These are phyloP conservation scores for Anabacerthia variegaticeps DNA, from an alignment of 2,797 vertebrate species.

Conservation along the genomic window DNA sequence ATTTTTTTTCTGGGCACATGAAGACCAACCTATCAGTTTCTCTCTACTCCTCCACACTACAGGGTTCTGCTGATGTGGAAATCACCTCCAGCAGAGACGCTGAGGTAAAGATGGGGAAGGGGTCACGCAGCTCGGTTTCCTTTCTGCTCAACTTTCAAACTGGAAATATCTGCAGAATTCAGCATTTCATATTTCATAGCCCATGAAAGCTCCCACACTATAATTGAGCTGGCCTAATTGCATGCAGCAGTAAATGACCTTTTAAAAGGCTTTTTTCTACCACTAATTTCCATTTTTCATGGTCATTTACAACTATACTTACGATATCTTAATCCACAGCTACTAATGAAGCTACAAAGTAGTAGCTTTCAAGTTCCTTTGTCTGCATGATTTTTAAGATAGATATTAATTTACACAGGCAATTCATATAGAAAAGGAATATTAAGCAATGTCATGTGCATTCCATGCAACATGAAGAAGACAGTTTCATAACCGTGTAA, in stretches of 20 bases:
- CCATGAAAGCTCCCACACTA: background rate
- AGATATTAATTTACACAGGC: background rate
- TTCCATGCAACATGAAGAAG: background rate
- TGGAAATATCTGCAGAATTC: background rate
- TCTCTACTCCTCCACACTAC: background rate
- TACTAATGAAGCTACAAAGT: slow-evolving; percentile 32
- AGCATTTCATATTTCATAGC: background rate
- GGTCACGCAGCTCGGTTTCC: background rate
- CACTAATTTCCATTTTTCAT: slow-evolving; percentile 32
- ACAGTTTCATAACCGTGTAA: background rate
- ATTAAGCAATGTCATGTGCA: background rate
- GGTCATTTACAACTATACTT: slow-evolving; percentile 15
- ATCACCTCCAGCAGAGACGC: background rate
- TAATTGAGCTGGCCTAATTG: slow-evolving; percentile 10
- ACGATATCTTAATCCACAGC: background rate
- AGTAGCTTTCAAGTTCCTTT: slow-evolving; percentile 16
- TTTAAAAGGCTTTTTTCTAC: slow-evolving; percentile 19
- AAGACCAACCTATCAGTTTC: background rate
- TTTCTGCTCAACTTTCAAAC: background rate
- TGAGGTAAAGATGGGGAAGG: background rate
- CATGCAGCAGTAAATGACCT: slow-evolving; percentile 4
- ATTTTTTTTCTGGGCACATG: background rate
- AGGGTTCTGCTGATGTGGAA: background rate
- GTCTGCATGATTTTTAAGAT: slow-evolving; percentile 8
- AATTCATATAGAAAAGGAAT: background rate